Conservation (phyloP, 1,140 invertebrate genomes). For the Scaptomyza pallida region DNA sequence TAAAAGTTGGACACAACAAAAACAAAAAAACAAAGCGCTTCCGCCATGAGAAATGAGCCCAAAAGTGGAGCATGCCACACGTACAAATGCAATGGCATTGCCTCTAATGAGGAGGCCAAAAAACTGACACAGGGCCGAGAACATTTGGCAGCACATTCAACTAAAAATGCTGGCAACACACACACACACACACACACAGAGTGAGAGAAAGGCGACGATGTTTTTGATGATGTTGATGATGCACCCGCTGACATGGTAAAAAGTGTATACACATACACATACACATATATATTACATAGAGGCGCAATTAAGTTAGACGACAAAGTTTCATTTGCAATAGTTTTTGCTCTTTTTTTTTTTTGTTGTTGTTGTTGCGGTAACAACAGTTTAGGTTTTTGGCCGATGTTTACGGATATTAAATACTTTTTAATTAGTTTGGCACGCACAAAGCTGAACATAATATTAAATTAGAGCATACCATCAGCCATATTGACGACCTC, state of each 20-base stretch:
- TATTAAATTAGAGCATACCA: conserved; percentile 71
- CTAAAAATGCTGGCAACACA: conserved; percentile 25
- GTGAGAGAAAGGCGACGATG: not conserved
- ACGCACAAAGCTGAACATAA: conserved; percentile 52
- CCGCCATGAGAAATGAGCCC: conserved; percentile 66
- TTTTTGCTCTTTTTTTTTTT: conserved; percentile 5
- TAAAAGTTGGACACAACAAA: conserved; percentile 59
- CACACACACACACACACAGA: conserved; percentile 13
- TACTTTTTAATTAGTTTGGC: conserved; percentile 80
- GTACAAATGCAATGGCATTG: conserved; percentile 38
- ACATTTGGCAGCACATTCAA: conserved; percentile 37
- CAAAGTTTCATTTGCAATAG: conserved; percentile 63
- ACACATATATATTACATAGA: not conserved
- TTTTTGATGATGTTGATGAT: conserved; percentile 21
- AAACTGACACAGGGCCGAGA: not conserved
- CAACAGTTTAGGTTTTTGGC: conserved; percentile 63
- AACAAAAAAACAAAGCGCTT: conserved; percentile 65
- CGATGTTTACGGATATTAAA: conserved; percentile 78
- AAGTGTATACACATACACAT: not conserved
- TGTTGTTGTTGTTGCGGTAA: not conserved
- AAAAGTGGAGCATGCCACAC: conserved; percentile 51
- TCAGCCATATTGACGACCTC: conserved; percentile 36
- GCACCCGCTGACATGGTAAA: not conserved
- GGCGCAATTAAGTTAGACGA: conserved; percentile 47
- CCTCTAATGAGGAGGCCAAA: conserved; percentile 36